Percentiles rank a stretch among this genome's conserved stretches.
These are phyloP conservation scores for Stratiolaelaps scimitus DNA, from an alignment of 1,140 invertebrate species.

Conservation along the genomic window DNA sequence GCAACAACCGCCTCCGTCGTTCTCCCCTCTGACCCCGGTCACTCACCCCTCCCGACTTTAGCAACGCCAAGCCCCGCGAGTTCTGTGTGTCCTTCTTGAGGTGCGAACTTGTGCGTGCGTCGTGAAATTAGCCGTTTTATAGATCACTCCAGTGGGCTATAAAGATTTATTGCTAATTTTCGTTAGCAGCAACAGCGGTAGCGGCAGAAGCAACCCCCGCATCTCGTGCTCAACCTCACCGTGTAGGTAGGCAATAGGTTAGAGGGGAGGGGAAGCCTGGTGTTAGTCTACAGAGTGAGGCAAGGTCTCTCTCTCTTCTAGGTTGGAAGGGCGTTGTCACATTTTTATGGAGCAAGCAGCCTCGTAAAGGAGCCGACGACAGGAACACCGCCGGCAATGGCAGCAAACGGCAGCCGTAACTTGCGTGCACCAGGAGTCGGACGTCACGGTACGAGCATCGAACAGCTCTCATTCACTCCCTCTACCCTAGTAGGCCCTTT, in stretches of 20 bases:
- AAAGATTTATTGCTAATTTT: slow-evolving; percentile 29
- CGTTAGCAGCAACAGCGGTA: slow-evolving; percentile 13
- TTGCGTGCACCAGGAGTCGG: neutral
- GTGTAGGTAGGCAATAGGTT: neutral
- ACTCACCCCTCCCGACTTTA: no score
- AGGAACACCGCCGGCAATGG: neutral
- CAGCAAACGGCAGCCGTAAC: slow-evolving; percentile 2
- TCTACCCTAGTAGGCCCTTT: no score
- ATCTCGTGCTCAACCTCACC: neutral
- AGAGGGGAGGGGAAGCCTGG: neutral
- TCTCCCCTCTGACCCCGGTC: no score
- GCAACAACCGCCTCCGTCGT: no score
- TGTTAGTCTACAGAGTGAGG: no score
- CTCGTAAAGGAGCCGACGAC: no score
- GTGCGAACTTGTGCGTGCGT: neutral
- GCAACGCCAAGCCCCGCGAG: no score
- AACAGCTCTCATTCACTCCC: no score
- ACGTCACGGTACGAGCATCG: no score
- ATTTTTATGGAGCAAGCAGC: slow-evolving; percentile 12
- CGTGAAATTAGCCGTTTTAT: slow-evolving; percentile 28
- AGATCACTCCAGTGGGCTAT: slow-evolving; percentile 28
- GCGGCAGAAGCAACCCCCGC: neutral
- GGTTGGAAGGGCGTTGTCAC: slow-evolving; percentile 21
- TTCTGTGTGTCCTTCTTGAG: slow-evolving; percentile 5
- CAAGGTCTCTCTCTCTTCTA: no score